Conservation (phyloP, 2,888 invertebrate genomes). For the Drosophila picticornis region DNA sequence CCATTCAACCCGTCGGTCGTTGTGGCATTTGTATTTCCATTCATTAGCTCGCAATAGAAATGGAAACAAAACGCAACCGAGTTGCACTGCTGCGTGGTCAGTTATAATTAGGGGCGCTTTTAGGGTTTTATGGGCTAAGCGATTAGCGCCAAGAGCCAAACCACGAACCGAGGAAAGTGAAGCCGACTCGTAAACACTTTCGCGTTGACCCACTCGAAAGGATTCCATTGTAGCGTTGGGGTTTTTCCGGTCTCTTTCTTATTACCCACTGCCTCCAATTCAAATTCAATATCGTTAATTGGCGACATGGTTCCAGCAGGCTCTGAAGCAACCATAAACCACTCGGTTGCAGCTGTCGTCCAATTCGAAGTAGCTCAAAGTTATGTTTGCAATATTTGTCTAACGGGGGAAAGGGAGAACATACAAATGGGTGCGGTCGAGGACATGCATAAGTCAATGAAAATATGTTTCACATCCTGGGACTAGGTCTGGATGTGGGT, state of each 20-base stretch:
- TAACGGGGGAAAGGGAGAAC: not conserved
- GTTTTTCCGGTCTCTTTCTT: not conserved
- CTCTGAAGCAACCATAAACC: conserved; percentile 50
- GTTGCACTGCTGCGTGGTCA: conserved; percentile 80
- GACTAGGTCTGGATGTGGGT: not conserved
- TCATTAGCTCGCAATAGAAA: conserved; percentile 32
- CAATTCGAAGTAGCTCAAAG: conserved; percentile 46
- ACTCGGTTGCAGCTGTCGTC: conserved; percentile 55
- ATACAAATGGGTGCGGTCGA: conserved; percentile 42
- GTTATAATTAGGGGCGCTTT: conserved; percentile 74
- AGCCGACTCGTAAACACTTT: conserved; percentile 52
- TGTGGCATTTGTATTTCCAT: conserved; percentile 33
- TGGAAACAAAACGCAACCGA: conserved; percentile 62
- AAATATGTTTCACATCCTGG: conserved; percentile 15
- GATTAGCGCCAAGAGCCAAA: conserved; percentile 63
- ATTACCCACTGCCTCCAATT: not conserved
- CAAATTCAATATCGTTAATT: conserved; percentile 74
- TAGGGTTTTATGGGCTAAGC: conserved; percentile 67
- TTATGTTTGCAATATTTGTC: conserved; percentile 49
- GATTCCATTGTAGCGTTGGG: not conserved
- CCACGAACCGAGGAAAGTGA: conserved; percentile 32
- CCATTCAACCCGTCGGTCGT: conserved; percentile 52
- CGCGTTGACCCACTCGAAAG: conserved; percentile 52
- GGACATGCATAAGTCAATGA: conserved; percentile 23
- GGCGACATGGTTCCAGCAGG: conserved; percentile 51